These are phyloP conservation scores for Meriones unguiculatus DNA, from an alignment of 2,113 vertebrate genomes.

Conservation along the genomic window DNA sequence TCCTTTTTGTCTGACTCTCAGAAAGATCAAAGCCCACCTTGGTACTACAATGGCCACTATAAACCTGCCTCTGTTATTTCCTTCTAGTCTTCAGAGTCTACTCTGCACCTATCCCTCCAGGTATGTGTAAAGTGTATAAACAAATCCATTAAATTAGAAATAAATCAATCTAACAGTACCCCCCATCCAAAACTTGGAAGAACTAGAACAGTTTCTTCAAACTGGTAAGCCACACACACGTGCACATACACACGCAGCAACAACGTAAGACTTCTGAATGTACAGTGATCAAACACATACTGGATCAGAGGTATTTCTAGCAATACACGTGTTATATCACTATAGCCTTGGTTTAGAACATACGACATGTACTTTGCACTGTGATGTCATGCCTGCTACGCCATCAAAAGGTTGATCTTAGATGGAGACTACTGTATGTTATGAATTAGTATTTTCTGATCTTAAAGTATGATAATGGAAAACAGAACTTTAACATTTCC, in stretches of 20 bases:
- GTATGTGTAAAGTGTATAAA: not conserved
- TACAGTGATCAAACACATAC: not conserved
- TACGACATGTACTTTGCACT: not conserved
- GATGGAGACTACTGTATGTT: not conserved
- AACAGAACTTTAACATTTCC: not conserved
- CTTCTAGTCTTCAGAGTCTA: not conserved
- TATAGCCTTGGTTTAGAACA: not conserved
- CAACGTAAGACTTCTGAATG: not conserved
- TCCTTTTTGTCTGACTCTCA: not conserved
- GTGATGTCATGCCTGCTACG: not conserved
- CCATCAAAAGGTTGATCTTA: not conserved
- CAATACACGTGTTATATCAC: not conserved
- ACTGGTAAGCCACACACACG: too few relatives aligned
- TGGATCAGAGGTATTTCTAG: not conserved
- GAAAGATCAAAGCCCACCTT: not conserved
- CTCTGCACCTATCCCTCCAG: not conserved
- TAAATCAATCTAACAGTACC: constrained; percentile 6
- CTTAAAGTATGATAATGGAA: not conserved
- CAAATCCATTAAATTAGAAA: not conserved
- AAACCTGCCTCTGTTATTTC: not conserved
- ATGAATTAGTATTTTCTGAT: not conserved
- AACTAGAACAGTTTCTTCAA: too few relatives aligned
- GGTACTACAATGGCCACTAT: not conserved
- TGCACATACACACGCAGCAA: not conserved
- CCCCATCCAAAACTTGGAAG: not conserved